Evolutionary conservation across 2,888 invertebrate genomes (phyloP), one percentile per base, ranked within the genome.

Genomic region (Drosophila prolongata): DNA sequence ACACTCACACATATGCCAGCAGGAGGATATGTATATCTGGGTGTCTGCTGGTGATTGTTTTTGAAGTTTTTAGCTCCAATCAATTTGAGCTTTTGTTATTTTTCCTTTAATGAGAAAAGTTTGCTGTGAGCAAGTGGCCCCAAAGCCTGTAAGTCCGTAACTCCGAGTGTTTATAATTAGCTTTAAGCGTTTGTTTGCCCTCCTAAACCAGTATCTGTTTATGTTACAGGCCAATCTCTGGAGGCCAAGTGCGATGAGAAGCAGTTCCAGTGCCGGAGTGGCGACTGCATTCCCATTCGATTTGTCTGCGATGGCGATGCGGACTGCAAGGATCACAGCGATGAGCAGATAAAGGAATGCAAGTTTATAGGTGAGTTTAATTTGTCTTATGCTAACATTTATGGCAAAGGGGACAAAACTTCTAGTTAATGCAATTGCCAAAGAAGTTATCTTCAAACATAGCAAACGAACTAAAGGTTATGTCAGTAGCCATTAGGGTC

Each of bases 321-420:
- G 86, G 97, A 97, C 91, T 97, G 97, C 92, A 94, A 93, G 53
- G 97, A 97, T 92, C 94, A 95, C 90, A 95, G 96, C n/a, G 97
- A 97, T 91, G 97, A 97, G 92, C 94, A 94, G 89, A 93, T 94
- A 46, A 93, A 94, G 74, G 94, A 95, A 92, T 96, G 96, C 92
- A 95, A 94, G 93, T 94, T 95, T 95, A 92, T 92, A 93, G 92
- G 90, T 90, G 71, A 87, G 90, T 90, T 13, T 1, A 19, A 27
- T 6, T 16, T 35, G 3, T 35, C 8, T 6, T 1, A 9, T 35
- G 0, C 3, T 3, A 19, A 19, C 10, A 35, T 35, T 35, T 35
- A 35, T 35, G 10, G 2, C 1, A 30, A 1, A 1, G 9, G 0
- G 30, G 30, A 24, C 0, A 24, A 24, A 24, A 24, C 24, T 24